phyloP scores from a whole-genome alignment of 2,888 invertebrate species.

The Gymnosoma rotundatum region DNA sequence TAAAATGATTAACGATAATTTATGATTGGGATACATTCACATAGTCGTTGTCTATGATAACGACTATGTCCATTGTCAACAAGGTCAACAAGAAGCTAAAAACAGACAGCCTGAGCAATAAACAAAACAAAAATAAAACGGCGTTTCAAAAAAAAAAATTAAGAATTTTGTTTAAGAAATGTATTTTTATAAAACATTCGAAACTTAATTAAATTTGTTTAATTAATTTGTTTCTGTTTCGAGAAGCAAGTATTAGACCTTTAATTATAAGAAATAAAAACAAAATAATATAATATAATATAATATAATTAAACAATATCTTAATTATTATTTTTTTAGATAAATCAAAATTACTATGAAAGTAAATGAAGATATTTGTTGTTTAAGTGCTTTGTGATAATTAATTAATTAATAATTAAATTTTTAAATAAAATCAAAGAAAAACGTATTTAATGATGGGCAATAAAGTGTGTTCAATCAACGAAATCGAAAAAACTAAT shows the following conservation, averaged over 20 bases:
- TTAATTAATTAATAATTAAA: not conserved
- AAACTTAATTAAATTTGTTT: conserved; percentile 24
- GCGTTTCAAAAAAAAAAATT: not conserved
- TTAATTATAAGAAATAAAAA: not conserved
- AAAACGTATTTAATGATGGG: conserved; percentile 42
- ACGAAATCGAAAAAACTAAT: conserved; percentile 19
- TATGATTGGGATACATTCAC: conserved; percentile 25
- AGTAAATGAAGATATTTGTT: not conserved
- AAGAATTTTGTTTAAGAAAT: conserved; percentile 21
- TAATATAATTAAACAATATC: not conserved
- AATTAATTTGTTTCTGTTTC: conserved; percentile 14
- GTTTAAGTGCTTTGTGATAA: not conserved
- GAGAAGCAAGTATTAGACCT: not conserved
- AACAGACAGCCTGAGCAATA: conserved; percentile 30
- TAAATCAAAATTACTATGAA: not conserved
- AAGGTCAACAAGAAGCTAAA: conserved; percentile 64
- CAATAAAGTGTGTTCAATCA: conserved; percentile 35
- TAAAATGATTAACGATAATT: not conserved
- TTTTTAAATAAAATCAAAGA: conserved; percentile 1
- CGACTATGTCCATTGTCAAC: conserved; percentile 34
- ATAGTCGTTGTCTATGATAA: conserved; percentile 19
- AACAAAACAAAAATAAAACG: conserved; percentile 18
- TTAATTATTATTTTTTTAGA: not conserved
- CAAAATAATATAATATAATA: not conserved
- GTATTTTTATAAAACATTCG: not conserved